phyloP scores from a whole-genome alignment of 2,888 invertebrate species.

The Entomobrya proxima region DNA sequence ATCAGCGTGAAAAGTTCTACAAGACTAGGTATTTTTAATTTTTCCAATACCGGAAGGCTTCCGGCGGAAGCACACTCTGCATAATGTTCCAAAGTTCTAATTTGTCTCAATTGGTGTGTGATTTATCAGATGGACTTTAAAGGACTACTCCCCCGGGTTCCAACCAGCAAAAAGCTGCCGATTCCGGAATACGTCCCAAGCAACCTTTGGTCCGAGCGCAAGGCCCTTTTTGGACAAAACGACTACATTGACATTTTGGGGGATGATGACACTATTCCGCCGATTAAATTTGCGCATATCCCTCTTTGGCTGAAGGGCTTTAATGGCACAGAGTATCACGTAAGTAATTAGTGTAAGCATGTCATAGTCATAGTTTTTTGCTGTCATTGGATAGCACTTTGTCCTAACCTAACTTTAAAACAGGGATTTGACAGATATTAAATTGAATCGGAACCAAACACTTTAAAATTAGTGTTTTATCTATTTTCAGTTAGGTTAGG shows the following conservation, averaged over 20 bases:
- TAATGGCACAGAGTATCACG: conserved; percentile 89
- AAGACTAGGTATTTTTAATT: too few species aligned
- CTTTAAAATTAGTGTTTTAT: too few species aligned
- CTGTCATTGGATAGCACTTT: too few species aligned
- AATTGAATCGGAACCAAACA: too few species aligned
- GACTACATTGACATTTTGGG: conserved; percentile 98
- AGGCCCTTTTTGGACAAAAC: conserved; percentile 94
- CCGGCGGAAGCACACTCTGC: too few species aligned
- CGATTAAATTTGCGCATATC: conserved; percentile 89
- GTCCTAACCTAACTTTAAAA: too few species aligned
- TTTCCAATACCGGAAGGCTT: too few species aligned
- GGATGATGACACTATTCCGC: conserved; percentile 87
- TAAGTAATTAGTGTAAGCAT: conserved; percentile 75
- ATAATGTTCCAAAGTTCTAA: neutral
- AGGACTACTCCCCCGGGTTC: conserved; percentile 85
- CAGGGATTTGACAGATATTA: too few species aligned
- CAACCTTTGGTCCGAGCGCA: conserved; percentile 86
- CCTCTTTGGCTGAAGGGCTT: conserved; percentile 95
- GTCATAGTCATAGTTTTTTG: neutral
- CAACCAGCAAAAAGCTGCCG: conserved; percentile 79
- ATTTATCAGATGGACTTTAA: conserved; percentile 76
- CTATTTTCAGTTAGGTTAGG: too few species aligned
- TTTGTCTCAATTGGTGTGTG: neutral
- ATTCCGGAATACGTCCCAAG: conserved; percentile 84
- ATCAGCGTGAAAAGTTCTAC: too few species aligned